These are phyloP conservation scores for Tipula lateralis DNA, from an alignment of 2,888 invertebrate genomes.

Conservation along the genomic window DNA sequence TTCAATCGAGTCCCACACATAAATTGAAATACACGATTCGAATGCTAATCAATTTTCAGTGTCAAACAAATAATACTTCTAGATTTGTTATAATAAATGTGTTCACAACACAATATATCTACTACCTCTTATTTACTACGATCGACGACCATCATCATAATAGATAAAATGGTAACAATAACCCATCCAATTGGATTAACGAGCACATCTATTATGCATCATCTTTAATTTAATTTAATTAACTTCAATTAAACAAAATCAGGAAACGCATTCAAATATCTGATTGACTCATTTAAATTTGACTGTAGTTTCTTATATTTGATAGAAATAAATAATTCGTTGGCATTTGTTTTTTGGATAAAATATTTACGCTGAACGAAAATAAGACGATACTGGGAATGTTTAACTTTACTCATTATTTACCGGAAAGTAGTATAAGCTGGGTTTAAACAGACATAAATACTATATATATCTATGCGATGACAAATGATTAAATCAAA, in stretches of 20 bases:
- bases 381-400: not conserved
- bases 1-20: not conserved
- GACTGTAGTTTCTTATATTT: not conserved
- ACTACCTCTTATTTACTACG: not conserved
- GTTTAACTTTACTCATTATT: not conserved
- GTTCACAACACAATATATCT: no score
- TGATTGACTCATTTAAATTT: constrained; percentile 2
- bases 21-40: not conserved
- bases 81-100: no score
- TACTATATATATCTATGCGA: not conserved
- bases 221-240: constrained; percentile 19
- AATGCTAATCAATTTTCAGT: constrained; percentile 7
- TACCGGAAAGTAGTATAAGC: not conserved
- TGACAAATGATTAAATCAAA: not conserved
- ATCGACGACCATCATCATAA: not conserved
- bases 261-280: not conserved
- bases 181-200: not conserved
- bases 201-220: not conserved
- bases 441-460: not conserved
- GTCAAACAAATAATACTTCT: not conserved
- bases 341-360: not conserved
- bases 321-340: not conserved
- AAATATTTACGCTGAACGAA: no score
- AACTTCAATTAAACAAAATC: not conserved
- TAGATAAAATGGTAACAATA: not conserved